Conservation (phyloP, 64 coral and sea anemone genomes). For the Trachythela sp. region DNA sequence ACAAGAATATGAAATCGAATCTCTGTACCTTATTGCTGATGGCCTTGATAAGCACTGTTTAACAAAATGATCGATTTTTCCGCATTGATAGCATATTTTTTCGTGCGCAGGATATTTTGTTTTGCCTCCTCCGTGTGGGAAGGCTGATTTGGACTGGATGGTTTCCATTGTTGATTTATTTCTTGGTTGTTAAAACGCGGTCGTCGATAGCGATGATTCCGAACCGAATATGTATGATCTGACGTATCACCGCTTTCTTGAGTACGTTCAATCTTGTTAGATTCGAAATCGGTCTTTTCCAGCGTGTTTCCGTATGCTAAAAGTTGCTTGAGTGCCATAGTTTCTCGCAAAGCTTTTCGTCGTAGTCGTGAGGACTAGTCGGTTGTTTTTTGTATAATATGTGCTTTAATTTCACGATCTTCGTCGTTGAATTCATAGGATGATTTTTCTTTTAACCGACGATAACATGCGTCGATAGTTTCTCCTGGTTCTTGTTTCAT, state of each 20-base stretch:
- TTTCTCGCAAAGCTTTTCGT: neutral
- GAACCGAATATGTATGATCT: too few relatives aligned
- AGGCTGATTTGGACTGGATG: too few relatives aligned
- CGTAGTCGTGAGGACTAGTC: neutral
- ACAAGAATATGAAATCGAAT: too few relatives aligned
- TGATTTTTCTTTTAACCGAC: neutral
- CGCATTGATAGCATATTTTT: neutral
- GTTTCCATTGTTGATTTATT: too few relatives aligned
- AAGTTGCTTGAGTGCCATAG: too few relatives aligned
- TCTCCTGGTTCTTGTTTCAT: neutral
- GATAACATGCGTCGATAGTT: neutral
- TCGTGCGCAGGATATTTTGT: too few relatives aligned
- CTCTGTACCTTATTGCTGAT: neutral
- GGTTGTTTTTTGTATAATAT: neutral
- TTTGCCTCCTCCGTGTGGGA: too few relatives aligned
- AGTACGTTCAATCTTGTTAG: too few relatives aligned
- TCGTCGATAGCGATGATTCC: too few relatives aligned
- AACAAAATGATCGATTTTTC: neutral
- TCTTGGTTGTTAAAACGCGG: too few relatives aligned
- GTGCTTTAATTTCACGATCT: neutral
- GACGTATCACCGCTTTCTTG: neutral
- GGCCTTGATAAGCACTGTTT: neutral
- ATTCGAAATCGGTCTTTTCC: neutral
- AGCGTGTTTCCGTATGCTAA: neutral
- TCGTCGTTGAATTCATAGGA: neutral